A percentile compares a stretch with the other conserved stretches of the same genome.
Conservation (phyloP, 2,797 vertebrate species). For the Sciurus vulgaris region DNA sequence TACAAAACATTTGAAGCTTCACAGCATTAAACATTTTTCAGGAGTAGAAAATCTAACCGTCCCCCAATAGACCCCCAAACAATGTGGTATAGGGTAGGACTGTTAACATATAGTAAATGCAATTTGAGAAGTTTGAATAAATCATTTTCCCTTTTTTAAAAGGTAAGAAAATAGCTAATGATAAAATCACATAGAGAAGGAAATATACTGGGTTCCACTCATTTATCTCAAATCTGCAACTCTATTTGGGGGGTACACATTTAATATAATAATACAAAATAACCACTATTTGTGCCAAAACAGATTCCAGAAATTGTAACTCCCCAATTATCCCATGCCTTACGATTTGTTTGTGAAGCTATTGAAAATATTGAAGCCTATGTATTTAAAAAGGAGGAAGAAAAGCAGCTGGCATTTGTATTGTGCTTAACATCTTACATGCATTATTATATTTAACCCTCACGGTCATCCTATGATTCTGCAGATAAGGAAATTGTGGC, state of each 20-base stretch:
- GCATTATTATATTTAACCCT: neutral
- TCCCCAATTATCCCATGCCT: neutral
- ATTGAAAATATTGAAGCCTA: neutral
- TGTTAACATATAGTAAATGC: neutral
- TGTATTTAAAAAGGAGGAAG: neutral
- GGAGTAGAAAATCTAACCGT: neutral
- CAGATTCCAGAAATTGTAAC: neutral
- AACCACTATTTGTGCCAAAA: neutral
- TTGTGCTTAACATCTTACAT: neutral
- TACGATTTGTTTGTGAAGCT: neutral
- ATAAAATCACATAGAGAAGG: neutral
- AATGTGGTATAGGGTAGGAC: neutral
- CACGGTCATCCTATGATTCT: neutral
- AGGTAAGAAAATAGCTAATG: slow-evolving; percentile 3
- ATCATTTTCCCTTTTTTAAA: neutral
- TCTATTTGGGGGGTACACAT: neutral
- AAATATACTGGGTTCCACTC: neutral
- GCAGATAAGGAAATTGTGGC: neutral
- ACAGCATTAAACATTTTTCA: slow-evolving; percentile 40
- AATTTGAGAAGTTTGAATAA: slow-evolving; percentile 1
- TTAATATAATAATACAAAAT: slow-evolving; percentile 17
- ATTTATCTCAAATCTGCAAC: neutral
- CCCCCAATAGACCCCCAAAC: neutral
- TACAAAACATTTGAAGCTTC: neutral
- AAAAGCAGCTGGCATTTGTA: neutral